These are phyloP conservation scores for Leptopilina drosophilae DNA, from an alignment of 2,888 invertebrate species.

Conservation along the genomic window DNA sequence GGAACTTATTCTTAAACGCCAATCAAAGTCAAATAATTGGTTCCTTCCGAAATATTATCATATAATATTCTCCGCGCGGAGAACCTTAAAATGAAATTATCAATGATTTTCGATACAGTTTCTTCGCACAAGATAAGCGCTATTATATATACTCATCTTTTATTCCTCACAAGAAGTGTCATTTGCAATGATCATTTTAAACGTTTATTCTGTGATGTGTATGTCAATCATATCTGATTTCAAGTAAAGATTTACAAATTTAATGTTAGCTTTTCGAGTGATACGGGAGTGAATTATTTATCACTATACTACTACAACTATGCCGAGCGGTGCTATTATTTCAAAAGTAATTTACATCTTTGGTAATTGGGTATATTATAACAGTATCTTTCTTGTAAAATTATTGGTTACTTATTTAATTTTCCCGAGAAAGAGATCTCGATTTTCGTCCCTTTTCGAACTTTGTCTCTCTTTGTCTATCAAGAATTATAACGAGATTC, in stretches of 20 bases:
- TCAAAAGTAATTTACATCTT: not conserved
- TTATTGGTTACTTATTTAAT: not conserved
- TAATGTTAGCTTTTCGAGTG: conserved; percentile 45
- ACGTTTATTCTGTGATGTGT: conserved; percentile 51
- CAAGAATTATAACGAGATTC: conserved; percentile 42
- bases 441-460: conserved; percentile 16
- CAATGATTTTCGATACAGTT: conserved; percentile 21
- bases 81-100: not conserved
- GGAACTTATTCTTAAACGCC: conserved; percentile 22
- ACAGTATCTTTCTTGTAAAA: not conserved
- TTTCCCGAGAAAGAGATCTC: not conserved
- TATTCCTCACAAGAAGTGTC: conserved; percentile 54
- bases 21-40: conserved; percentile 24
- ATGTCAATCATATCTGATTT: conserved; percentile 55
- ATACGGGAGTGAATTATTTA: conserved; percentile 12
- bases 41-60: not conserved
- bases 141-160: conserved; percentile 13
- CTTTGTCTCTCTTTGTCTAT: conserved; percentile 4
- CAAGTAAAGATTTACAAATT: conserved; percentile 46
- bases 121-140: no score
- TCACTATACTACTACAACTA: no score
- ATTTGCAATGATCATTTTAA: conserved; percentile 52
- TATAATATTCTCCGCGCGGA: not conserved
- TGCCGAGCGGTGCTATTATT: not conserved
- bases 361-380: no score